Percentiles rank a stretch among this genome's conserved stretches.
Evolutionary conservation across 2,888 invertebrate genomes (phyloP).

Genomic region (Temnothorax ravouxi): DNA sequence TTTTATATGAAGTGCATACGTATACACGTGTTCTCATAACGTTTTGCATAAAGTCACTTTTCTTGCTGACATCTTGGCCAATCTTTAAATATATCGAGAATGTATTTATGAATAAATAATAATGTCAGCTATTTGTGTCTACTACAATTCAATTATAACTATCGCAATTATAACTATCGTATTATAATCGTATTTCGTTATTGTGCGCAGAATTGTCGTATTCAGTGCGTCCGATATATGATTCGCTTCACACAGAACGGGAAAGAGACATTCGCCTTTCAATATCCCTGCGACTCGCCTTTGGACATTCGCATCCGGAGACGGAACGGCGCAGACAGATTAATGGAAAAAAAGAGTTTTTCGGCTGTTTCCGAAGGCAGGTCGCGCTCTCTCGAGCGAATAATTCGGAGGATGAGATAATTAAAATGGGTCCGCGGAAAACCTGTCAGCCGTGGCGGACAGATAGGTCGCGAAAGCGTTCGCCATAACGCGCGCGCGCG

Average conservation of each 20-base stretch:
- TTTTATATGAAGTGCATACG: background rate
- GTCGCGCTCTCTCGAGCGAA: conserved; percentile 73
- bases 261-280: conserved; percentile 28
- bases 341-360: conserved; percentile 58
- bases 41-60: background rate
- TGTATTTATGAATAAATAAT: background rate
- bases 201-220: conserved; percentile 14
- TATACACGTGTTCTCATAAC: background rate
- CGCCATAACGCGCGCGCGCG: conserved; percentile 33
- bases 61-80: background rate
- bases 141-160: background rate
- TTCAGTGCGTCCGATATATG: background rate
- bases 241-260: conserved; percentile 7
- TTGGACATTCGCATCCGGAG: conserved; percentile 45
- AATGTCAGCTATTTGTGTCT: background rate
- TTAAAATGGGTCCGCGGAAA: conserved; percentile 80
- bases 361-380: conserved; percentile 59
- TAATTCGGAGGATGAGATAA: conserved; percentile 80
- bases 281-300: conserved; percentile 34
- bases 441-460: conserved; percentile 80
- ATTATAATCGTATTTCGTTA: background rate
- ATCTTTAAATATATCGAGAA: conserved; percentile 9
- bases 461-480: conserved; percentile 76
- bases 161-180: background rate
- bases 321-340: conserved; percentile 54